Conservation (phyloP, 2,113 vertebrate species). For the Callochromis pleurospilus region DNA sequence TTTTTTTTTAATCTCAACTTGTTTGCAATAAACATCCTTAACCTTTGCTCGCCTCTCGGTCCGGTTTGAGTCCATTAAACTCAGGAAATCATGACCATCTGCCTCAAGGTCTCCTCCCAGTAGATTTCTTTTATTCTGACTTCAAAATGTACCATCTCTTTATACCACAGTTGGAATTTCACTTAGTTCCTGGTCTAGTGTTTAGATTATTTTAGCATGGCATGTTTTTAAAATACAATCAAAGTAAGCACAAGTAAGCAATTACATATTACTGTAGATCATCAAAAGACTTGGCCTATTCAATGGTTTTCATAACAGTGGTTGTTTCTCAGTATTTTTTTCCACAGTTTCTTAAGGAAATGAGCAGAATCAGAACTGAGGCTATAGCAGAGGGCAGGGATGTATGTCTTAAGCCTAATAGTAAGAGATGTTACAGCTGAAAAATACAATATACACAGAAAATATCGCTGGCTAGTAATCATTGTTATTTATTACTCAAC, state of each 20-base stretch:
- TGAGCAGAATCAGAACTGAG: neutral
- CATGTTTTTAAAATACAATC: neutral
- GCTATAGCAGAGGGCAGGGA: neutral
- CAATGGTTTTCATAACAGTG: neutral
- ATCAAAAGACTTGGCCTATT: neutral
- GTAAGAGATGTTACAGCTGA: neutral
- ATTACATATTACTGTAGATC: neutral
- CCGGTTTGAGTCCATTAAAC: neutral
- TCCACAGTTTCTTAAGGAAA: neutral
- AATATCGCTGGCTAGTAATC: neutral
- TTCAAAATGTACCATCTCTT: neutral
- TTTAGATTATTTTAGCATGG: neutral
- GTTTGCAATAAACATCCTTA: neutral
- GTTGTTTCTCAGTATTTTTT: neutral
- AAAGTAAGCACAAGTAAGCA: neutral
- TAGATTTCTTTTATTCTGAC: neutral
- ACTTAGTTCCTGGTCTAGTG: neutral
- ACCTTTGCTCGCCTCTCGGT: neutral
- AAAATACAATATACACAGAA: conserved; percentile 8
- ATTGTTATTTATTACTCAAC: neutral
- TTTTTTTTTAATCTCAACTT: neutral
- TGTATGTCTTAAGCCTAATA: neutral
- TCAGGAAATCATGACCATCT: neutral
- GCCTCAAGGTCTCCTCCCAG: neutral
- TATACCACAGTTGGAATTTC: neutral